phyloP scores from a whole-genome alignment of 2,888 invertebrate genomes.

The Phytoseiulus persimilis region DNA sequence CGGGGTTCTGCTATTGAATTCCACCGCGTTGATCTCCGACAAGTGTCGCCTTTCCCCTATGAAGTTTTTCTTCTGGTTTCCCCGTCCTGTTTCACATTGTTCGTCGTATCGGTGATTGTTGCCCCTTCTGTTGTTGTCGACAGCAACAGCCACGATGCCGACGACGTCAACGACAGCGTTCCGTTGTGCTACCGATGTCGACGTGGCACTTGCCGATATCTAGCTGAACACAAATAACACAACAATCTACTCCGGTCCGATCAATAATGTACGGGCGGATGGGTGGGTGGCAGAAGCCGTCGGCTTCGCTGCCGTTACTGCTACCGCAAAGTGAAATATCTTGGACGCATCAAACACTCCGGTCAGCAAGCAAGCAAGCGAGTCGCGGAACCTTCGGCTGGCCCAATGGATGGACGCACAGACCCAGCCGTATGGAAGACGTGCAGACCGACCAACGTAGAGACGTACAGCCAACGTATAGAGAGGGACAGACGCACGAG shows the following conservation, averaged over 20 bases:
- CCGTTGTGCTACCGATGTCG: background rate
- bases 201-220: background rate
- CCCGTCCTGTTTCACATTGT: background rate
- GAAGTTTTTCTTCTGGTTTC: background rate
- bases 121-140: background rate
- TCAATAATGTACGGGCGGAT: background rate
- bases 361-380: background rate
- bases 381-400: background rate
- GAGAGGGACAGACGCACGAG: background rate
- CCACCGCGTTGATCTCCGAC: no score
- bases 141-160: background rate
- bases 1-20: no score
- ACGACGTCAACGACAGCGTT: background rate
- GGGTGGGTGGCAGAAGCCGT: background rate
- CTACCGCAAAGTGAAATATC: conserved; percentile 5
- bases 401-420: background rate
- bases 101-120: background rate
- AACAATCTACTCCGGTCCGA: background rate
- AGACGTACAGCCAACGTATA: background rate
- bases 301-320: background rate
- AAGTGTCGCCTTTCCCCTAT: background rate
- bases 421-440: background rate
- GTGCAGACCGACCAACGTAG: background rate
- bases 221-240: background rate
- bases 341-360: background rate